Evolutionary conservation across 35 echinoderm and acorn worm species (phyloP), one percentile per base, ranked within the genome.

Genomic region (Heliocidaris erythrogramma): DNA sequence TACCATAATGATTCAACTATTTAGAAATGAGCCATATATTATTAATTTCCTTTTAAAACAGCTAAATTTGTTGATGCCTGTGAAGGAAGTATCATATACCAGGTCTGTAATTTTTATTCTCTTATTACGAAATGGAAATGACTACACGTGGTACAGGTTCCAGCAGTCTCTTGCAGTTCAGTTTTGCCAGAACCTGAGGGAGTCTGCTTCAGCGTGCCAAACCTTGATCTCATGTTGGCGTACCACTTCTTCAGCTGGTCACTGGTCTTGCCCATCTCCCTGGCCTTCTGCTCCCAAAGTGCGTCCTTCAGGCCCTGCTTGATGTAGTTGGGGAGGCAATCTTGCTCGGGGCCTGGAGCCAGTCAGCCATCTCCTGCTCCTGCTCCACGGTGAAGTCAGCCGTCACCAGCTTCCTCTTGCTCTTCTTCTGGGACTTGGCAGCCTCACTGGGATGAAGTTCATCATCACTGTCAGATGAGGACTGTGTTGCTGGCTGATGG

Each of bases 191-290:
- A 94, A 94, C 94, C 94, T 88, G 94, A 94, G 85, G 94, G 78
- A 86, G 85, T 94, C 94, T 94, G 94, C 78, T 94, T 94, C 94
- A 94, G 94, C 71, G 88, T 94, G 5, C 85, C 71, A 94, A 94
- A 94, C 71, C 94, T 94, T 94, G 94, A 88, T 86, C 85, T 94
- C 85, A 94, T 94, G 94, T 94, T 94, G 60, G 85, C 94, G 71
- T 94, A 94, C 94, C 71, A 94, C 47, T 88, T 94, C 85, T 94
- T 88, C 94, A 94, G 94, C 85, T 94, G 94, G 78, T 48, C 94
- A 94, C 94, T 94, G 94, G 94, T 94, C 94, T 94, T 94, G 85
- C 42, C 31, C 94, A 94, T 94, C 94, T 94, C 94, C 94, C 85
- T 94, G 94, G 94, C 94, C 94, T 88, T 94, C 94, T 94, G 94